Evolutionary conservation across 2,797 vertebrate species (phyloP), one percentile per base, ranked within the genome.

Genomic region (Pipistrellus kuhlii): DNA sequence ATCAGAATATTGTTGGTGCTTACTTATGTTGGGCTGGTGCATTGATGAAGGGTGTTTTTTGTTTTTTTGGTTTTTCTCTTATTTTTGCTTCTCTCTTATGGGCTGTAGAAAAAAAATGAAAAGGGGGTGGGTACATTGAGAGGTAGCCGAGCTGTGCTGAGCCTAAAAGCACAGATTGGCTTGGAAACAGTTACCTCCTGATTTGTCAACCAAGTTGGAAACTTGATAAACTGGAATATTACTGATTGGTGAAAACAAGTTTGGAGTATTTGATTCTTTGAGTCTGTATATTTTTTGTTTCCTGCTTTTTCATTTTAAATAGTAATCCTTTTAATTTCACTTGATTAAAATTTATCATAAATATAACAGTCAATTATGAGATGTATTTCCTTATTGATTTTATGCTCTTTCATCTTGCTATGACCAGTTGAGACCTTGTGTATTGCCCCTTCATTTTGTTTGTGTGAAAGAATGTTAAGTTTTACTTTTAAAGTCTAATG

Each of bases 401-500:
- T 59, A 17, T 5, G 55, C 25, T 27, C 44, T 93, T 62, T 72
- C 64, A 38, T 35, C 88, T 92, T 86, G 57, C 48, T 66, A 35
- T 85, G 51, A n/a, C 17, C 53, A 91, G 10, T 71, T 55, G 59
- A 78, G 44, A 30, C 18, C n/a, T 82, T 81, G 4, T 77, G 1
- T 76, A n/a, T 53, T 89, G 27, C 35, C 10, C 10, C 5, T 64
- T 85, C n/a, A 41, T 75, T 71, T 91, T 94, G 30, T 93, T 72
- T 69, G 25, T 72, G 18, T 90, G n/a, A 95, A 91, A 30, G 77
- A 75, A 15, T 51, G 27, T 69, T 44, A 27, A 27, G 20, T 84
- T 94, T 82, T 93, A 32, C 48, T 92, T 96, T 95, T 90, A 93
- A 20, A 76, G 11, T 78, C 13, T 53, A 78, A 44, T 80, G n/a